phyloP scores from a whole-genome alignment of 2,797 vertebrate species.

The Melanotaenia nigrans region DNA sequence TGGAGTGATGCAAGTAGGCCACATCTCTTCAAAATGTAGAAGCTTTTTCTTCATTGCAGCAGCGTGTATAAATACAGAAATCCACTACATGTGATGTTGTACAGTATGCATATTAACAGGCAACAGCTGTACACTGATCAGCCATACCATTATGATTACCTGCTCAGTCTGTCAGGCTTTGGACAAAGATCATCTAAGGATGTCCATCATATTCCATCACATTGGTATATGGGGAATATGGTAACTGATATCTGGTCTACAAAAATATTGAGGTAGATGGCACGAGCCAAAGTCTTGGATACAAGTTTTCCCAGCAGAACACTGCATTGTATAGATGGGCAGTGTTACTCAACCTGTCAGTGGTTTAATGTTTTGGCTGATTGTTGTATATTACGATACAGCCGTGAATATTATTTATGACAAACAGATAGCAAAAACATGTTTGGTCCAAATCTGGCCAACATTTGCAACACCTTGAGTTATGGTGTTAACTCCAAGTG shows the following conservation, averaged over 20 bases:
- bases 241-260: not conserved
- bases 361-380: not conserved
- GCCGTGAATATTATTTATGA: not conserved
- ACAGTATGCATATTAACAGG: not conserved
- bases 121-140: not conserved
- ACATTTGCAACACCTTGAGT: not conserved
- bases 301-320: not conserved
- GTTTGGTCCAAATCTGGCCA: not conserved
- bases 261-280: not conserved
- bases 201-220: not conserved
- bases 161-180: not conserved
- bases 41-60: constrained; percentile 3
- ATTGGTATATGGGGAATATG: not conserved
- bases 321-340: not conserved
- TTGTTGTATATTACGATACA: not conserved
- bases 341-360: not conserved
- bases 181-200: not conserved
- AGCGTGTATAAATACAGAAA: not conserved
- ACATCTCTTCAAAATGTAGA: constrained; percentile 4
- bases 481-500: too few species aligned
- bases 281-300: too few species aligned
- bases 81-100: not conserved
- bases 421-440: not conserved
- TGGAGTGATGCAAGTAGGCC: constrained; percentile 30
- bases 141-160: not conserved